A percentile compares a stretch with the other conserved stretches of the same genome.
These are phyloP conservation scores for Gastracanthus pulcherrimus DNA, from an alignment of 2,888 invertebrate species.

Conservation along the genomic window DNA sequence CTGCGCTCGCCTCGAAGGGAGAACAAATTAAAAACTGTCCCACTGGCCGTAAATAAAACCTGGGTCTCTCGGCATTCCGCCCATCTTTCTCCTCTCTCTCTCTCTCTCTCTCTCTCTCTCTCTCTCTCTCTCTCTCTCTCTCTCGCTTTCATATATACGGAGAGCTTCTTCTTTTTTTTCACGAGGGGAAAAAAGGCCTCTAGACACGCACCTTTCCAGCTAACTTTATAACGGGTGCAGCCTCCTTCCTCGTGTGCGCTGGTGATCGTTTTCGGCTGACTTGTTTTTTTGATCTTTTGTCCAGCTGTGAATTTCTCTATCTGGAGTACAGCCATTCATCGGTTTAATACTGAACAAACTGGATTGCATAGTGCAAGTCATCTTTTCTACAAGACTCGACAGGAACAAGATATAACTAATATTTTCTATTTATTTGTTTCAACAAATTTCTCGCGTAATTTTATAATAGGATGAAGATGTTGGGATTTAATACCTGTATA, in stretches of 20 bases:
- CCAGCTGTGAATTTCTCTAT: background rate
- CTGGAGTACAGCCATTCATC: background rate
- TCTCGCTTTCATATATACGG: constrained; percentile 60
- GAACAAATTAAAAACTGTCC: constrained; percentile 78
- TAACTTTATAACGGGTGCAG: constrained; percentile 71
- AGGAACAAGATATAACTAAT: too few species aligned
- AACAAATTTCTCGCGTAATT: too few species aligned
- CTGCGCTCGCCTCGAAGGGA: constrained; percentile 71
- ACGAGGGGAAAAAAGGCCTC: constrained; percentile 60
- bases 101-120: constrained; percentile 46
- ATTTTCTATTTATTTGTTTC: too few species aligned
- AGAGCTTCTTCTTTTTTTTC: constrained; percentile 59
- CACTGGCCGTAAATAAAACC: constrained; percentile 77
- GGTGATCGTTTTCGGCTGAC: constrained; percentile 15
- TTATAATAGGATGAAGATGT: too few species aligned
- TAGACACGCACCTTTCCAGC: constrained; percentile 72
- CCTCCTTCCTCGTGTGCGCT: constrained; percentile 31
- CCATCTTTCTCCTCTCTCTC: constrained; percentile 68
- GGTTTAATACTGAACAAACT: background rate
- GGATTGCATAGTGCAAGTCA: background rate
- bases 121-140: constrained; percentile 52
- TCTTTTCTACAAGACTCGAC: too few species aligned
- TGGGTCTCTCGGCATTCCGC: constrained; percentile 69
- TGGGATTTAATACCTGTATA: too few species aligned
- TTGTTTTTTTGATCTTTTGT: too few species aligned